These are phyloP conservation scores for Rhaphigaster nebulosa DNA, from an alignment of 2,888 invertebrate genomes.

Conservation along the genomic window DNA sequence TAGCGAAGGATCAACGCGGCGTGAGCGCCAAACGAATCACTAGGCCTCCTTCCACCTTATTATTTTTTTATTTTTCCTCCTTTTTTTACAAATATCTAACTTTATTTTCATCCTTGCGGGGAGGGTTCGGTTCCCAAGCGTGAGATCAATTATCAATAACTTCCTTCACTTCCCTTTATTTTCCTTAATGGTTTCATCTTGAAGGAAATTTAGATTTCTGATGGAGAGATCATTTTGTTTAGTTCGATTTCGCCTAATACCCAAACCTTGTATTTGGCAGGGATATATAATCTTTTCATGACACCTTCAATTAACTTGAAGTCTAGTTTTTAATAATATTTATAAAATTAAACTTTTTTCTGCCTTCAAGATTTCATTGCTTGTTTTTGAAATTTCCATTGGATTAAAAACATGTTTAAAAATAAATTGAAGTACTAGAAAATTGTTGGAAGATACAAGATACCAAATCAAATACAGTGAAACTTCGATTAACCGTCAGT, in stretches of 20 bases:
- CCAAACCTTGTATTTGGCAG: neutral
- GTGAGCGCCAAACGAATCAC: neutral
- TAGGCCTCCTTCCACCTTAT: neutral
- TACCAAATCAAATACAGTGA: no score
- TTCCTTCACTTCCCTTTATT: conserved; percentile 25
- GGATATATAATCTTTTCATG: neutral
- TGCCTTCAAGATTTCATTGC: no score
- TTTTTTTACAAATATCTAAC: conserved; percentile 26
- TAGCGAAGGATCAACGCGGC: neutral
- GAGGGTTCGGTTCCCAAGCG: no score
- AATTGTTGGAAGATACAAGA: no score
- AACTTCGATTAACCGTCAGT: no score
- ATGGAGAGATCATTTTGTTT: neutral
- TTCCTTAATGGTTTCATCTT: conserved; percentile 9
- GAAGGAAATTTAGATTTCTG: neutral
- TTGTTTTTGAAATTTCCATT: no score
- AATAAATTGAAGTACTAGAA: no score
- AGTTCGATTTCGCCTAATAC: neutral
- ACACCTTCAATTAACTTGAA: no score
- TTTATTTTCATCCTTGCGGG: neutral
- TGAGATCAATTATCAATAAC: conserved; percentile 3
- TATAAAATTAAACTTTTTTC: no score
- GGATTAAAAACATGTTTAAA: no score
- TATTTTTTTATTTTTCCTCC: neutral
- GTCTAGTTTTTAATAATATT: no score